These are phyloP conservation scores for Poecile montanus DNA, from an alignment of 2,797 vertebrate genomes.

Conservation along the genomic window DNA sequence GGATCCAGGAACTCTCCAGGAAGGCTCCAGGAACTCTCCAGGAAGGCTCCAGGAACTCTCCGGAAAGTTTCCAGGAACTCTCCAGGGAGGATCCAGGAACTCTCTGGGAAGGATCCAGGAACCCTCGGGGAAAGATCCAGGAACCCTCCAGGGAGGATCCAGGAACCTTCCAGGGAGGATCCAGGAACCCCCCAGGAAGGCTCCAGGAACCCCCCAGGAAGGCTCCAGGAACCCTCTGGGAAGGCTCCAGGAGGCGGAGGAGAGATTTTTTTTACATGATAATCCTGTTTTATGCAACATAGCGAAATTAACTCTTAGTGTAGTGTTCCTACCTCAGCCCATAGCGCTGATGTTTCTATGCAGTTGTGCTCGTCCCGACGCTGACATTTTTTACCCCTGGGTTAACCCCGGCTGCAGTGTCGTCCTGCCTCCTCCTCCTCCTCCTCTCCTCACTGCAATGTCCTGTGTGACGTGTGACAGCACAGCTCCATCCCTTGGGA, in stretches of 20 bases:
- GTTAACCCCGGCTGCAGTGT: background rate
- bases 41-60: background rate
- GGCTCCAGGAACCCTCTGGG: background rate
- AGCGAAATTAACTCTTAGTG: conserved; percentile 71
- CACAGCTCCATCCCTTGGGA: background rate
- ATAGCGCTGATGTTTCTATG: conserved; percentile 75
- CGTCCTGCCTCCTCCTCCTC: conserved; percentile 19
- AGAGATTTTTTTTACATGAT: conserved; percentile 2
- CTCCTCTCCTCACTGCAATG: background rate
- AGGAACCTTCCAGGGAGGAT: background rate
- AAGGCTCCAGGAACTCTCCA: background rate
- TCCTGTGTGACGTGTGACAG: conserved; percentile 21
- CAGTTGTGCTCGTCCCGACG: conserved; percentile 64
- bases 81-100: background rate
- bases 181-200: background rate
- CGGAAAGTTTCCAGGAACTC: background rate
- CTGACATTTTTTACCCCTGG: conserved; percentile 12
- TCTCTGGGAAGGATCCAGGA: background rate
- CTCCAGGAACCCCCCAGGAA: background rate
- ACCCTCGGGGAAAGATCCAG: background rate
- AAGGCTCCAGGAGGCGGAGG: background rate
- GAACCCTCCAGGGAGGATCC: background rate
- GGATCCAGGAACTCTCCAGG: background rate
- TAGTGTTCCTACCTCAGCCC: conserved; percentile 82
- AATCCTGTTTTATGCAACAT: conserved; percentile 76